Evolutionary conservation across 1,140 invertebrate genomes (phyloP), one percentile per base, ranked within the genome.

Genomic region (Epicauta chinensis): DNA sequence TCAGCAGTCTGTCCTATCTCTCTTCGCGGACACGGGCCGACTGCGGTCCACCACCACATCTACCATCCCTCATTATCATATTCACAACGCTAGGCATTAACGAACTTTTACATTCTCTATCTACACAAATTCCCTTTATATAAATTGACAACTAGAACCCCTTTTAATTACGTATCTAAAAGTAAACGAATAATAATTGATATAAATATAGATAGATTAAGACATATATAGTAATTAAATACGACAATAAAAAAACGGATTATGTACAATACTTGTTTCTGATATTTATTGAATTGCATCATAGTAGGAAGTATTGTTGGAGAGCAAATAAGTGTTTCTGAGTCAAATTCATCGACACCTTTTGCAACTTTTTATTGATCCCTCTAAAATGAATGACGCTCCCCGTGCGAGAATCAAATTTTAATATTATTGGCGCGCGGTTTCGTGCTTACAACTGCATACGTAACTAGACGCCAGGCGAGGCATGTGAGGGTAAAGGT

Each of bases 1-100:
- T 73, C 72, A 73, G 71, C 72, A 71, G 60, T 70, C 59, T 64
- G 63, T 67, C 65, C 58, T 61, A 59, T 61, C 58, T 61, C 60
- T 61, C 63, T 61, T 53, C 55, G 59, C 50, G 50, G 53, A 57
- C 51, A 44, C 45, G 55, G 58, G 45, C 47, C 53, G 41, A 38
- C 35, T 61, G 62, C 55, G 62, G 62, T 62, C 50, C 29, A 14
- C 38, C 39, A 16, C 37, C 44, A 16, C 50, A 29, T 13, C 36
- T 44, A 47, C 45, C 50, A 43, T 49, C 58, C 60, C 53, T 63
- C 61, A 64, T 64, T 63, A 64, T 61, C 62, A 64, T 64, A 63
- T 63, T 56, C 45, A 39, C 52, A 49, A 47, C 51, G 49, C 32
- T 34, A 12, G 32, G 11, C 32, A 34, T 11, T 34, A n/a, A 34